A percentile compares a stretch with the other conserved stretches of the same genome.
Conservation (phyloP, 2,113 vertebrate genomes). For the Mus spicilegus region DNA sequence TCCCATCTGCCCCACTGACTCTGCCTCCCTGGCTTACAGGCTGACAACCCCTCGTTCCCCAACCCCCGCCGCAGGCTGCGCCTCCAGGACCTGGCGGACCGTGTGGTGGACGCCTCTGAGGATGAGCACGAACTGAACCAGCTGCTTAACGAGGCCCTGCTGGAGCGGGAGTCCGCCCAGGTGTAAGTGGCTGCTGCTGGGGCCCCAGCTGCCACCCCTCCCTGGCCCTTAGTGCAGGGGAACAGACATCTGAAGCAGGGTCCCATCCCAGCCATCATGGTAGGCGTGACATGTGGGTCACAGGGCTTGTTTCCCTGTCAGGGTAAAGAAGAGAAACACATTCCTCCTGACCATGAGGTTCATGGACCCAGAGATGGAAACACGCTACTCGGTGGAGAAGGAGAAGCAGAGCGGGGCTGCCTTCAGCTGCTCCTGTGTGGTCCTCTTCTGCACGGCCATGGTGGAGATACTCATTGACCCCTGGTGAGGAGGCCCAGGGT, state of each 20-base stretch:
- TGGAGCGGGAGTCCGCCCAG: slow-evolving; percentile 93
- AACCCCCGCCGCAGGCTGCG: slow-evolving; percentile 95
- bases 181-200: slow-evolving; percentile 86
- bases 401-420: slow-evolving; percentile 94
- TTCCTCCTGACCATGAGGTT: slow-evolving; percentile 91
- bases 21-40: slow-evolving; percentile 73
- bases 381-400: slow-evolving; percentile 94
- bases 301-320: slow-evolving; percentile 60
- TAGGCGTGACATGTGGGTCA: background rate
- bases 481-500: slow-evolving; percentile 81
- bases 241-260: accelerated
- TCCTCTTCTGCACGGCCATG: slow-evolving; percentile 91
- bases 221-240: accelerated
- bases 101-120: slow-evolving; percentile 90
- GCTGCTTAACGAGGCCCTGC: slow-evolving; percentile 92
- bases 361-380: slow-evolving; percentile 91
- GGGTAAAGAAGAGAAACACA: slow-evolving; percentile 91
- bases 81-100: slow-evolving; percentile 90
- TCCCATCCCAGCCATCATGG: accelerated
- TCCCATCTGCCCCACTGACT: background rate
- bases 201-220: accelerated
- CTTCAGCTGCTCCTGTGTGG: slow-evolving; percentile 94
- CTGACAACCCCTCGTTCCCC: slow-evolving; percentile 92
- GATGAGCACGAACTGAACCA: slow-evolving; percentile 94
- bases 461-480: slow-evolving; percentile 94